phyloP scores from a whole-genome alignment of 2,797 vertebrate genomes.

The Sandelia bainsii region DNA sequence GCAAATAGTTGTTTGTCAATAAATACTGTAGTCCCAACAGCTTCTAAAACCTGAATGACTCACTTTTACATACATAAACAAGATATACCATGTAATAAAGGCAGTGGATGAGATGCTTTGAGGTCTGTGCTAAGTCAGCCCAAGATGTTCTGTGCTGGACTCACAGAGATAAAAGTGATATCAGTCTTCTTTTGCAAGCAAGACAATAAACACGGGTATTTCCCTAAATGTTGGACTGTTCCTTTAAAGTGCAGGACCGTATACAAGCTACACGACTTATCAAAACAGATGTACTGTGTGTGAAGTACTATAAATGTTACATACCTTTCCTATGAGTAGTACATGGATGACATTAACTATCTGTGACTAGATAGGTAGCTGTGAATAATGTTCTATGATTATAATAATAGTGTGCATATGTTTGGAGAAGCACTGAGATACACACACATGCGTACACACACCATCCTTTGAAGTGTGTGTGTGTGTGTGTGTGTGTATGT shows the following conservation, averaged over 20 bases:
- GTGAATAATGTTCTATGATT: constrained; percentile 22
- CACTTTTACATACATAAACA: background rate
- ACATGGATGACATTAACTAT: constrained; percentile 3
- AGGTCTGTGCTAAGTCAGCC: constrained; percentile 6
- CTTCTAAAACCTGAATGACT: background rate
- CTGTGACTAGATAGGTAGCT: constrained; percentile 7
- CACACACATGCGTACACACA: constrained; percentile 31
- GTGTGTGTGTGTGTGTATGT: constrained; percentile 61
- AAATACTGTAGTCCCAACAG: background rate
- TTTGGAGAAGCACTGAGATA: constrained; percentile 22
- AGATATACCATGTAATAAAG: background rate
- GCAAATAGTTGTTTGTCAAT: background rate
- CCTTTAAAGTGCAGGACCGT: constrained; percentile 30
- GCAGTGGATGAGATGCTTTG: background rate
- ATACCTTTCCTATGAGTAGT: constrained; percentile 1
- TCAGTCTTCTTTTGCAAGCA: background rate
- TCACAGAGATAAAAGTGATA: constrained; percentile 12
- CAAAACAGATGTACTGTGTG: background rate
- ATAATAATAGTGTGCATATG: constrained; percentile 42
- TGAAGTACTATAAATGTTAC: too few relatives aligned
- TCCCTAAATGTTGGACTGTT: constrained; percentile 25
- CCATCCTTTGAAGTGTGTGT: constrained; percentile 59
- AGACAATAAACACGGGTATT: constrained; percentile 33
- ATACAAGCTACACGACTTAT: background rate
- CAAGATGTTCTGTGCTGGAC: constrained; percentile 6